Evolutionary conservation across 2,888 invertebrate species (phyloP), one percentile per base, ranked within the genome.

Genomic region (Orthonychiurus folsomi): DNA sequence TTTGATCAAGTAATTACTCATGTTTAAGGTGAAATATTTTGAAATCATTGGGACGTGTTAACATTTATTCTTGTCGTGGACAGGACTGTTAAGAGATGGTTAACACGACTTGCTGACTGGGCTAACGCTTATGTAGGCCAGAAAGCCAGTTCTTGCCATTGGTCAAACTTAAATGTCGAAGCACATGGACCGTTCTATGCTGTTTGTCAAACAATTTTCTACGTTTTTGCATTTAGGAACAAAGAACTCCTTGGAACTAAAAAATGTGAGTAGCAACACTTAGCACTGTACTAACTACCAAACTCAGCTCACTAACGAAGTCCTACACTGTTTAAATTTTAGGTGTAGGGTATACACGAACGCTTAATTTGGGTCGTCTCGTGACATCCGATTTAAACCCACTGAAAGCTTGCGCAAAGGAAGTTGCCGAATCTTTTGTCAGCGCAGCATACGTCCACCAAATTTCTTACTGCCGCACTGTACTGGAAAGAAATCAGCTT

Each of bases 191-290:
- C 93, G 0, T 97, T 97, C 79, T 94, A 93, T 76, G 85, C 89
- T 1, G 84, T 93, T 2, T 94, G 94, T 73, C 95, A 97, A 77
- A 86, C 91, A 0, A 80, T 95, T 54, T 95, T 97, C 79, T 94
- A 96, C 77, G 81, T 94, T 20, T 86, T 97, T 65, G 88, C 90
- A 0, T 95, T 94, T 76, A 85, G 93, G 65, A 88, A 92, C 76
- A 86, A 86, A 72, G 88, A 93, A 75, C 80, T 96, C 71, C 85
- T 91, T 53, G 81, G 81, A 62, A 84, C 81, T 72, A 85, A 85
- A 76, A 87, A 87, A 80, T 86, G 93, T 89, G 77, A 83, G 82
- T 74, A 28, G 5, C 65, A 59, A 61, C n/a, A n/a, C n/a, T n/a
- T n/a, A n/a, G 21, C 50, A n/a, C n/a, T n/a, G n/a, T n/a, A n/a